Base-by-base conservation (phyloP, 2,797 vertebrate species). In the Simalia tracyae region DNA sequence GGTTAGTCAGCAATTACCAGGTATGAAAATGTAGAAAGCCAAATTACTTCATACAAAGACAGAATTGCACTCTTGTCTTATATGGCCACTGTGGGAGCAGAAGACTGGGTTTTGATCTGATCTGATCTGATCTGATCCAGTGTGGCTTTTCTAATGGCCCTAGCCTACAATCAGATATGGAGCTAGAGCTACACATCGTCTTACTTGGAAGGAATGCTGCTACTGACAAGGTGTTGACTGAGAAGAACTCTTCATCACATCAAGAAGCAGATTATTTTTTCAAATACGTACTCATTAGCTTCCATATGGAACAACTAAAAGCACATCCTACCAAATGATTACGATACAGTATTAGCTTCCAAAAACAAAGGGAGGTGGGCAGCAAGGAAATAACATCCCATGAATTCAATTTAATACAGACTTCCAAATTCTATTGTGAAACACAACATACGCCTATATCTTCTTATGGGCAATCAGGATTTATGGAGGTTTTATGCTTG, bases 381-480 rank as follows among this genome's bases (percentile, higher is more conserved):
- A 46, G 14, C 14, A 6, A 46, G 28, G 4, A 91, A 59, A 46
- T 7, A 22, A 46, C 5, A 12, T 36, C 50, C 9, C 46, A 36
- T 22, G 3, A 2, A 17, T 89, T 89, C 87, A 5, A 19, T 7
- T 22, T 0, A 0, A 89, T 0, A 4, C 8, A 76, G 68, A 54
- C 22, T 59, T 93, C 86, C 86, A 90, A 90, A 84, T 81, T 42
- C 68, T 61, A 26, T 26, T 42, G 60, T 50, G 88, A 15, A 92
- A 50, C 63, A 31, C 88, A 60, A 60, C 31, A 11, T 31, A 42
- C 31, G 9, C 15, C 59, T 5, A 31, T 6, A 7, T 19, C 64
- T 17, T 87, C 91, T 81, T 36, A 26, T 1, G 8, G 14, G 61
- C 63, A 64, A 89, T 7, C 59, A 56, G 90, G n/a, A 93, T 31